Conservation (phyloP, 2,797 vertebrate species). For the Zenarchopterus dispar region DNA sequence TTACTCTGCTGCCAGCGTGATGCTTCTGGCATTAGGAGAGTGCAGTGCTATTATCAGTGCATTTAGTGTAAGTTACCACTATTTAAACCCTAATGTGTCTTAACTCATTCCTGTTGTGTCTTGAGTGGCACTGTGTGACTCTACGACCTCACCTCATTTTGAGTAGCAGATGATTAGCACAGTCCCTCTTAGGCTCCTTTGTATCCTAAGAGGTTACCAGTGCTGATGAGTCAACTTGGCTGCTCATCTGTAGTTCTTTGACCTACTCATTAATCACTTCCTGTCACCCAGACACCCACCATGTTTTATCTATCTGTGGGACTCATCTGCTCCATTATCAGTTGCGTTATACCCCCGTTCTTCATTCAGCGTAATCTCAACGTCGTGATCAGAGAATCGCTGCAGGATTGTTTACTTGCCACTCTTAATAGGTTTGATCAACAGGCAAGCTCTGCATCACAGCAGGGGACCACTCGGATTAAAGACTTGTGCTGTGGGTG, state of each 20-base stretch:
- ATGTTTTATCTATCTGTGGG: constrained; percentile 1
- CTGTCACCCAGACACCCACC: neutral
- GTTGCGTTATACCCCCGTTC: neutral
- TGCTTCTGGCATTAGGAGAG: constrained; percentile 51
- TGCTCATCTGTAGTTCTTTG: constrained; percentile 5
- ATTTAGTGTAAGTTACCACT: constrained; percentile 63
- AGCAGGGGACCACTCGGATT: constrained; percentile 50
- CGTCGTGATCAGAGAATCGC: constrained; percentile 16
- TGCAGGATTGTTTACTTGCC: constrained; percentile 42
- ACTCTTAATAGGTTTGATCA: constrained; percentile 52
- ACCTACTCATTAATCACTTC: constrained; percentile 25
- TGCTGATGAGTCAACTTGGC: constrained; percentile 24
- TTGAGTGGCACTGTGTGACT: constrained; percentile 46
- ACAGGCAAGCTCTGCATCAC: constrained; percentile 32
- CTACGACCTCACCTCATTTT: constrained; percentile 47
- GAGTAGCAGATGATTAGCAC: constrained; percentile 45
- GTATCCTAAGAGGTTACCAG: constrained; percentile 8
- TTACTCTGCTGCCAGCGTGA: constrained; percentile 39
- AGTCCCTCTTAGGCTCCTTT: constrained; percentile 29
- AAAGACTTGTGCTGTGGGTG: constrained; percentile 38
- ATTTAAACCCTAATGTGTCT: constrained; percentile 56
- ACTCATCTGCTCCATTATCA: constrained; percentile 1
- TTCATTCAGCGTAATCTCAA: constrained; percentile 1
- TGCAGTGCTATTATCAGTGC: constrained; percentile 58
- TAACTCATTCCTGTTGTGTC: constrained; percentile 44